A percentile compares a stretch with the other conserved stretches of the same genome.
These are phyloP conservation scores for Passer montanus DNA, from an alignment of 2,113 vertebrate species.

Conservation along the genomic window DNA sequence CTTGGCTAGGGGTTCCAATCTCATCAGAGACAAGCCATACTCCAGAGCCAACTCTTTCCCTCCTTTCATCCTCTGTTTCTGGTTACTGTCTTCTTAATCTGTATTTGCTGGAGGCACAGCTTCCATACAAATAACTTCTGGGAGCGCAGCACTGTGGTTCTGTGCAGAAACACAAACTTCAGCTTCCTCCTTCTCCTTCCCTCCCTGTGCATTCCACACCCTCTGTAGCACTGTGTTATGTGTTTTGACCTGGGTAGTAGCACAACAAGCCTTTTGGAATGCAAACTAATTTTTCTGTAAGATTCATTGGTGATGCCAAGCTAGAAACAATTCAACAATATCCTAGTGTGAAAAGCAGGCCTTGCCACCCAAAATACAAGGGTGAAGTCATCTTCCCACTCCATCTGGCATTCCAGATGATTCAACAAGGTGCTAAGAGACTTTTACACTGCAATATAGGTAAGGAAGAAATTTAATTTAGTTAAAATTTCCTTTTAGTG, in stretches of 20 bases:
- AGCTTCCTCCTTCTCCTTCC: neutral
- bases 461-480: neutral
- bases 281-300: neutral
- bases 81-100: neutral
- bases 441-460: neutral
- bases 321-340: neutral
- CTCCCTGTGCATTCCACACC: neutral
- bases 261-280: neutral
- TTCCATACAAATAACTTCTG: neutral
- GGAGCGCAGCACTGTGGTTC: neutral
- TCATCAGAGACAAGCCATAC: neutral
- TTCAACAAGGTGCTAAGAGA: neutral
- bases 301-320: neutral
- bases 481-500: neutral
- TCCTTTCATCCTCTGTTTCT: neutral
- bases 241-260: neutral
- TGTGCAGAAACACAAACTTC: neutral
- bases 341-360: neutral
- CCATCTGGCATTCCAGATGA: neutral
- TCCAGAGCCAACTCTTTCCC: neutral
- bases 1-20: neutral
- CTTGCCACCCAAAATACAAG: neutral
- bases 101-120: neutral
- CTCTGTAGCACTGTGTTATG: fast-evolving
- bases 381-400: neutral